phyloP scores from a whole-genome alignment of 2,888 invertebrate species.

The Sycophila texana region DNA sequence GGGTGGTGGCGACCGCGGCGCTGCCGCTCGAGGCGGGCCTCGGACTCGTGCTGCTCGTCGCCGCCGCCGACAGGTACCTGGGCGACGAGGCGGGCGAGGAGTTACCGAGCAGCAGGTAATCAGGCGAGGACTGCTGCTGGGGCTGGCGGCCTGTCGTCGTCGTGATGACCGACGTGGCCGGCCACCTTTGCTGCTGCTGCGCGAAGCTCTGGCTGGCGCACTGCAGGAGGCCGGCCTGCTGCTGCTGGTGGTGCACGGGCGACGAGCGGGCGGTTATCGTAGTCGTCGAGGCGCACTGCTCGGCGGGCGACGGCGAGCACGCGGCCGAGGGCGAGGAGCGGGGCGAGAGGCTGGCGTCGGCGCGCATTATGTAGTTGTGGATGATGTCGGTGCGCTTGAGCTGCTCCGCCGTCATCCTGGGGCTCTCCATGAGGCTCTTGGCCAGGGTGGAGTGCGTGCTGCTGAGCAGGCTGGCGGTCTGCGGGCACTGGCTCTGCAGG shows the following conservation, averaged over 20 bases:
- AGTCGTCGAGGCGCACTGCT: conserved; percentile 77
- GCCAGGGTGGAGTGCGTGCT: conserved; percentile 93
- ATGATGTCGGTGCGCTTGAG: conserved; percentile 94
- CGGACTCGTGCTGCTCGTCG: conserved; percentile 69
- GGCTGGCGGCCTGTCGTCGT: conserved; percentile 77
- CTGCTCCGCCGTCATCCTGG: conserved; percentile 94
- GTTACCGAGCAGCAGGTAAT: conserved; percentile 73
- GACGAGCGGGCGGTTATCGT: conserved; percentile 73
- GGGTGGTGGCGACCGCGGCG: conserved; percentile 58
- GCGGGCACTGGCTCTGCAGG: conserved; percentile 74
- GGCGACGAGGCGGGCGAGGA: conserved; percentile 68
- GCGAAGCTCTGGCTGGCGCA: conserved; percentile 69
- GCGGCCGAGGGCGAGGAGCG: conserved; percentile 66
- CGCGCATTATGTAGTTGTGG: conserved; percentile 93
- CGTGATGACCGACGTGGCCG: conserved; percentile 80
- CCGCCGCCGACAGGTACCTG: conserved; percentile 75
- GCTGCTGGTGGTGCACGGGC: conserved; percentile 45
- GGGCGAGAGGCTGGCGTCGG: conserved; percentile 77
- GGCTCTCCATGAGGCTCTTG: conserved; percentile 94
- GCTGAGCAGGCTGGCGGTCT: conserved; percentile 82
- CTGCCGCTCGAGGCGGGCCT: conserved; percentile 71
- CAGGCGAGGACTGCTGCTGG: conserved; percentile 74
- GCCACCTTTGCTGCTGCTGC: conserved; percentile 65
- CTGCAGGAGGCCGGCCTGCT: conserved; percentile 66
- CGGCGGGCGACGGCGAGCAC: conserved; percentile 76